Conservation (phyloP, 2,113 vertebrate genomes). For the Protobothrops flavoviridis region DNA sequence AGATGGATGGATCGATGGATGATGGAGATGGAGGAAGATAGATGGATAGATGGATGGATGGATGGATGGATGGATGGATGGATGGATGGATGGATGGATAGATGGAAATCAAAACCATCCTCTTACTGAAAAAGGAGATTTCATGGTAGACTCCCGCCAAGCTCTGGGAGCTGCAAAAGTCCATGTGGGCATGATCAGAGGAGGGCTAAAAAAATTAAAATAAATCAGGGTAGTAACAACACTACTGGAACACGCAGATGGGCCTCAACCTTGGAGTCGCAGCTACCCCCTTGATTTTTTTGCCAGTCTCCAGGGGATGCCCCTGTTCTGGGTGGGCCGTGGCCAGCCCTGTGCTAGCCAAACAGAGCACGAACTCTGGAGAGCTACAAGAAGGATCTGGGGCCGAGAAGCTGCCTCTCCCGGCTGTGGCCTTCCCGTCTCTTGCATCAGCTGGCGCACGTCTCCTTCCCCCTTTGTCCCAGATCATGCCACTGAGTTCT, state of each 20-base stretch:
- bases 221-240: not conserved
- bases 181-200: not conserved
- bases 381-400: not conserved
- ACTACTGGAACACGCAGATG: not conserved
- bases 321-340: not conserved
- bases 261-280: not conserved
- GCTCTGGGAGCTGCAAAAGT: not conserved
- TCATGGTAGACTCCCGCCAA: not conserved
- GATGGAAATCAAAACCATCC: not conserved
- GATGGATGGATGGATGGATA: not conserved
- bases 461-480: not conserved
- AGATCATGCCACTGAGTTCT: not conserved
- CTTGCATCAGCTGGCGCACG: not conserved
- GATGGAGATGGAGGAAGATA: too few relatives aligned
- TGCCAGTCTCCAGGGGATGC: not conserved
- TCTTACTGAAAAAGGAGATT: not conserved
- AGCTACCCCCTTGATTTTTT: not conserved
- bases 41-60: not conserved
- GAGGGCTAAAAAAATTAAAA: not conserved
- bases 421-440: not conserved
- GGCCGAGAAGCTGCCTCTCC: not conserved
- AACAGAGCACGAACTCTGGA: not conserved
- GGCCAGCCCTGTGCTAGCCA: not conserved
- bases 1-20: too few relatives aligned
- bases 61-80: not conserved